A percentile compares a stretch with the other conserved stretches of the same genome.
phyloP scores from a whole-genome alignment of 2,113 vertebrate species.

The Chaetura pelagica region DNA sequence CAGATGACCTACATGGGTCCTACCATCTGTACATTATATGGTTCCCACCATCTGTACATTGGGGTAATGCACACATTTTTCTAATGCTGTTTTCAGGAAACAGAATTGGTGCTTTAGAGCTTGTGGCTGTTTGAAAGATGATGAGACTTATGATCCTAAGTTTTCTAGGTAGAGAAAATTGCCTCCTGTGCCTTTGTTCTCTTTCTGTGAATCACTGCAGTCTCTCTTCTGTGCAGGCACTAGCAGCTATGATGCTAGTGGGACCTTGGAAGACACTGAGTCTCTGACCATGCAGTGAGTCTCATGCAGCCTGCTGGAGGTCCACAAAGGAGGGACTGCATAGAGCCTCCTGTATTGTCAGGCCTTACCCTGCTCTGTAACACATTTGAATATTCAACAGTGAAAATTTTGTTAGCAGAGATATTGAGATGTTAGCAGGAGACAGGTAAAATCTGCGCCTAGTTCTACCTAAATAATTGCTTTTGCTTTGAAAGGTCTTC shows the following conservation, averaged over 20 bases:
- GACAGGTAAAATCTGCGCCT: background rate
- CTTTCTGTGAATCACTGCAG: background rate
- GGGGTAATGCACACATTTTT: background rate
- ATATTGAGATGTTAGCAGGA: background rate
- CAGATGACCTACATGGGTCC: conserved; percentile 40
- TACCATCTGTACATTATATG: conserved; percentile 9
- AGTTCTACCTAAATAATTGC: background rate
- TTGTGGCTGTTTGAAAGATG: background rate
- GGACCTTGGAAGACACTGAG: background rate
- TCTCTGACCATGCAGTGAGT: background rate
- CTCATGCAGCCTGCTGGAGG: background rate
- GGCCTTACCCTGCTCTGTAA: background rate
- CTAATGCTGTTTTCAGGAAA: background rate
- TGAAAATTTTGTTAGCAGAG: background rate
- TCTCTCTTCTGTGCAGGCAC: background rate
- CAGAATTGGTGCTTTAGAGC: background rate
- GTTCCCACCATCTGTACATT: conserved; percentile 12
- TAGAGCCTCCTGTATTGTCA: background rate
- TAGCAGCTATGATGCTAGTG: background rate
- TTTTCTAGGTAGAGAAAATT: background rate
- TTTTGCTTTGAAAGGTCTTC: background rate
- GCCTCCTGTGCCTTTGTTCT: background rate
- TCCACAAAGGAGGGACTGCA: fast-evolving
- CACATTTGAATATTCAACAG: background rate
- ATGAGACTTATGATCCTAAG: background rate